Conservation (phyloP, 2,888 invertebrate genomes). For the Iselma pallidipennis region DNA sequence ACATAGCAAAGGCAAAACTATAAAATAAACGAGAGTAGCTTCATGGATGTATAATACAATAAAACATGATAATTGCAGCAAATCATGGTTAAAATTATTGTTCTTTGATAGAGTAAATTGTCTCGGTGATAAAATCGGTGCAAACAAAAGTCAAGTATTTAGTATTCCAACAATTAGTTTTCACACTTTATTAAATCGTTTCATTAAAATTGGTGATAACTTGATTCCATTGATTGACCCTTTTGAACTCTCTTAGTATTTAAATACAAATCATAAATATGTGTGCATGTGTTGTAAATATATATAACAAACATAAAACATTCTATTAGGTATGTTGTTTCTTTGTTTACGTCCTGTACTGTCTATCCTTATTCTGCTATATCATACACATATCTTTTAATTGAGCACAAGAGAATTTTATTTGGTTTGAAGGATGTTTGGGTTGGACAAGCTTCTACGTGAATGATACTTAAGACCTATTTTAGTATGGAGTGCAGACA, state of each 20-base stretch:
- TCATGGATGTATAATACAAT: too few relatives aligned
- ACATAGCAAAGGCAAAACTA: too few relatives aligned
- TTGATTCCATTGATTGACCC: slow-evolving; percentile 43
- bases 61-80: too few relatives aligned
- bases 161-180: slow-evolving; percentile 11
- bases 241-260: slow-evolving; percentile 31
- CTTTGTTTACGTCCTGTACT: slow-evolving; percentile 14
- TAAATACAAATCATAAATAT: slow-evolving; percentile 24
- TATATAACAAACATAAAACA: not conserved
- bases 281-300: slow-evolving; percentile 4
- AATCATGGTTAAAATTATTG: too few relatives aligned
- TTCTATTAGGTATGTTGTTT: slow-evolving; percentile 3
- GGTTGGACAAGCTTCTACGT: slow-evolving; percentile 22
- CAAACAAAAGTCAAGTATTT: slow-evolving; percentile 5
- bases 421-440: slow-evolving; percentile 10
- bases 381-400: slow-evolving; percentile 10
- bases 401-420: slow-evolving; percentile 18
- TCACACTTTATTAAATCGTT: slow-evolving; percentile 21
- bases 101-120: too few relatives aligned
- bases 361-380: slow-evolving; percentile 2
- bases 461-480: slow-evolving; percentile 38
- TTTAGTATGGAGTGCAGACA: slow-evolving; percentile 39
- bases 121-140: too few relatives aligned
- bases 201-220: slow-evolving; percentile 42
- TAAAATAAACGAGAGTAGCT: too few relatives aligned